A percentile compares a stretch with the other conserved stretches of the same genome.
These are phyloP conservation scores for Cryptus viduatorius DNA, from an alignment of 2,888 invertebrate species.

Conservation along the genomic window DNA sequence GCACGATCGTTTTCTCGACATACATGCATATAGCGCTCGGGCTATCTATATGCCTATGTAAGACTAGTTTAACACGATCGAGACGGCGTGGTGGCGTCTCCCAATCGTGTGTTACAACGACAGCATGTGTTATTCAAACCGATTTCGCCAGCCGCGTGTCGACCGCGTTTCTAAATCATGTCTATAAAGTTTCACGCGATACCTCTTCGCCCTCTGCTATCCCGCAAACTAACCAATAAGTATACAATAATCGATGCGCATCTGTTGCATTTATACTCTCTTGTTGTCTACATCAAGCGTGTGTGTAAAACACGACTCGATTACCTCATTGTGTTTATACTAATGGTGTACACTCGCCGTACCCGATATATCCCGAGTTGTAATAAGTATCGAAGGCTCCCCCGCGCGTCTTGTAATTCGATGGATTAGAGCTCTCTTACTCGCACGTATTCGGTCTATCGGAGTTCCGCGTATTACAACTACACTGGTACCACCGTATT, in stretches of 20 bases:
- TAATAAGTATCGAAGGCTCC: constrained; percentile 37
- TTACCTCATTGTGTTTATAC: constrained; percentile 79
- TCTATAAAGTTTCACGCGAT: constrained; percentile 65
- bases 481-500: constrained; percentile 18
- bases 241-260: constrained; percentile 52
- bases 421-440: constrained; percentile 35
- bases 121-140: constrained; percentile 45
- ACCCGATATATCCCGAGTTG: constrained; percentile 44
- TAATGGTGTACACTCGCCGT: constrained; percentile 71
- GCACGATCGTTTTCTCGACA: constrained; percentile 64
- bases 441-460: constrained; percentile 56
- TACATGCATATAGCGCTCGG: constrained; percentile 34
- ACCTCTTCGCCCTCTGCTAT: constrained; percentile 1
- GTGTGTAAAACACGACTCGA: constrained; percentile 71
- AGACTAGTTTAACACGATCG: constrained; percentile 62
- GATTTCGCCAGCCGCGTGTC: constrained; percentile 55
- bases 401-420: constrained; percentile 61
- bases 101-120: constrained; percentile 61
- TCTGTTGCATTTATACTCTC: constrained; percentile 20
- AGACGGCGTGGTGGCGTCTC: constrained; percentile 43
- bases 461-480: constrained; percentile 56
- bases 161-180: constrained; percentile 76
- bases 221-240: background rate
- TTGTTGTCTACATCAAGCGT: constrained; percentile 16
- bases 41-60: constrained; percentile 19